Base-by-base conservation (phyloP, 2,113 vertebrate species). In the Xiphophorus hellerii region DNA sequence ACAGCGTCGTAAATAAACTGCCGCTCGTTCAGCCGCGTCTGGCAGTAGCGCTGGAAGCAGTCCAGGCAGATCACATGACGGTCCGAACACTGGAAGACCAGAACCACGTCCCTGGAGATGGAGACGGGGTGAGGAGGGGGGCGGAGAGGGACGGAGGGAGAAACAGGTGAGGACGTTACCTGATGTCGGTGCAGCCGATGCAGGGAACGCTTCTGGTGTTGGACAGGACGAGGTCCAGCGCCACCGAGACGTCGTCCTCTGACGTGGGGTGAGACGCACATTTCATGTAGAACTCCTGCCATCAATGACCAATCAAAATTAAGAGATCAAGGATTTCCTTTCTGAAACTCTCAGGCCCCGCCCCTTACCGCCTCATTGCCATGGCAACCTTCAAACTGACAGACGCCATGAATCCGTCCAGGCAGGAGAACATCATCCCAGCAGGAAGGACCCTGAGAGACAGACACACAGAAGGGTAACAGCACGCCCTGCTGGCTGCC, bases 31-130 rank as follows among this genome's bases (percentile, higher is more conserved):
- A 98, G 94, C 42, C 96, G 93, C 0, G 95, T 96, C 87, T 96
- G 93, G 65, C 96, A 97, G 88, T 97, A 98, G 48, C 95, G 39
- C 60, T 93, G 94, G 94, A 98, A 98, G 74, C 97, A 98, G 84
- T 97, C 96, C 4, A 98, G 78, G 89, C 97, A 98, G 81, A 98
- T 96, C 75, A 98, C 97, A 4, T 98, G 97, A 74, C 93, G 96
- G 70, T 94, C 92, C 0, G 82, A 33, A 22, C 97, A 98, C 73
- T 95, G 95, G 88, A 97, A 96, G 69, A 97, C 96, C 82, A 97
- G 91, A 65, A 98, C 96, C 0, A 96, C 94, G 39, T 89, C 96
- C 93, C 97, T 98, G 73, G 51, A 0, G 5, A 0, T 42, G 30
- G 12, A 37, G 27, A 54, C 27, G 4, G 3, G 13, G 14, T 15